Evolutionary conservation across 1,140 invertebrate species (phyloP).

Genomic region (Geopemphigus sp.): DNA sequence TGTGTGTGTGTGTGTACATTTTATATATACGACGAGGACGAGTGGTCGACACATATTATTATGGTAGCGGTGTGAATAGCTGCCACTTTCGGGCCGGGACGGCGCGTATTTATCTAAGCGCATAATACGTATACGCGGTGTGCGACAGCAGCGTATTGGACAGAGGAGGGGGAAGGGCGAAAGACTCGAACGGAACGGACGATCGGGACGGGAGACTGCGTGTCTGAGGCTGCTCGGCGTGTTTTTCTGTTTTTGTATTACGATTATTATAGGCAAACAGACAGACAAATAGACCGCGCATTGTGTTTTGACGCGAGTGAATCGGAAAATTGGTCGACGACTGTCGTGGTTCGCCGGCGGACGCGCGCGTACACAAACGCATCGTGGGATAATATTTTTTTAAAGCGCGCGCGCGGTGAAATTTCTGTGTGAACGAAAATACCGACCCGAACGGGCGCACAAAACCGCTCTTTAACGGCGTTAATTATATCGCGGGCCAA

Average conservation of each 20-base stretch:
- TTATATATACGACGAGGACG: no score
- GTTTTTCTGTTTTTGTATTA: no score
- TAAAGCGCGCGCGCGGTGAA: not conserved
- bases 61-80: constrained; percentile 33
- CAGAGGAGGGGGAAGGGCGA: not conserved
- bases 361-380: no score
- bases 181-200: not conserved
- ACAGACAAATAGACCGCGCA: constrained; percentile 34
- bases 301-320: constrained; percentile 45
- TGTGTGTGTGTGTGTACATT: not conserved
- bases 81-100: constrained; percentile 38
- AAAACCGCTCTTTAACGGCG: no score
- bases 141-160: not conserved
- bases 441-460: not conserved
- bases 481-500: no score
- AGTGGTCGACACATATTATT: constrained; percentile 36
- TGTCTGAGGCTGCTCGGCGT: no score
- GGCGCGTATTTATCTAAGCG: no score
- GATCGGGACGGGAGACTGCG: no score
- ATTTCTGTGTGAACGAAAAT: constrained; percentile 32
- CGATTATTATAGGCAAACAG: constrained; percentile 40
- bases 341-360: not conserved
- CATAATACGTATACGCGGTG: no score
- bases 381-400: constrained; percentile 43
- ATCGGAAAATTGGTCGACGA: constrained; percentile 40